A percentile compares a stretch with the other conserved stretches of the same genome.
Conservation (phyloP, 1,140 invertebrate species). For the Ceratosolen solmsi region DNA sequence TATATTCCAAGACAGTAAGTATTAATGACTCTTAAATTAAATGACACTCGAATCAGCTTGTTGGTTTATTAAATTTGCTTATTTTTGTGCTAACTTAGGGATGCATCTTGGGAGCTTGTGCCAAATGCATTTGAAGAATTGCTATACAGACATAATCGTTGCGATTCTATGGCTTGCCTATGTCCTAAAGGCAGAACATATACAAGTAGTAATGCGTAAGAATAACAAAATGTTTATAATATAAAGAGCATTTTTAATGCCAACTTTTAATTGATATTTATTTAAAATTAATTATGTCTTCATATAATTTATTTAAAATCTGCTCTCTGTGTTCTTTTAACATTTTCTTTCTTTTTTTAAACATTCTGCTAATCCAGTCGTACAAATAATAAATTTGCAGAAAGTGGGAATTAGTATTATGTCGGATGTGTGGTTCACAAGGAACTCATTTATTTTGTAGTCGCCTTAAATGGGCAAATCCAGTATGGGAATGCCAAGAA, state of each 20-base stretch:
- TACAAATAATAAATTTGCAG: no score
- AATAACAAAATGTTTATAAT: constrained; percentile 37
- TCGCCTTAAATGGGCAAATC: constrained; percentile 62
- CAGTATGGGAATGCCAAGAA: constrained; percentile 68
- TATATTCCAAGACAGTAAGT: constrained; percentile 78
- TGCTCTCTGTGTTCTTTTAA: no score
- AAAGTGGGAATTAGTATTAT: constrained; percentile 75
- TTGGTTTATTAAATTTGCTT: background rate
- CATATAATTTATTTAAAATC: background rate
- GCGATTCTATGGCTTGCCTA: constrained; percentile 75
- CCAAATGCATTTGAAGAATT: constrained; percentile 79
- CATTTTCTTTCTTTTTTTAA: no score
- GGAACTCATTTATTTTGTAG: constrained; percentile 75
- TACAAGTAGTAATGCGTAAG: constrained; percentile 73
- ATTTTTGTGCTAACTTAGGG: constrained; percentile 71
- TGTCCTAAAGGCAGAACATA: constrained; percentile 76
- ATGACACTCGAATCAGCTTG: background rate
- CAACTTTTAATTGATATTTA: constrained; percentile 1
- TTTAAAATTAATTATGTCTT: background rate
- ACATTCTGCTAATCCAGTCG: no score
- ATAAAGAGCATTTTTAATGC: no score
- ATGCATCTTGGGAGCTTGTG: constrained; percentile 81
- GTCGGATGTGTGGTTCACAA: constrained; percentile 76
- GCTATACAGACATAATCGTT: constrained; percentile 75
- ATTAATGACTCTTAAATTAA: constrained; percentile 24